A percentile compares a stretch with the other conserved stretches of the same genome.
These are phyloP conservation scores for Chelon labrosus DNA, from an alignment of 2,797 vertebrate genomes.

Conservation along the genomic window DNA sequence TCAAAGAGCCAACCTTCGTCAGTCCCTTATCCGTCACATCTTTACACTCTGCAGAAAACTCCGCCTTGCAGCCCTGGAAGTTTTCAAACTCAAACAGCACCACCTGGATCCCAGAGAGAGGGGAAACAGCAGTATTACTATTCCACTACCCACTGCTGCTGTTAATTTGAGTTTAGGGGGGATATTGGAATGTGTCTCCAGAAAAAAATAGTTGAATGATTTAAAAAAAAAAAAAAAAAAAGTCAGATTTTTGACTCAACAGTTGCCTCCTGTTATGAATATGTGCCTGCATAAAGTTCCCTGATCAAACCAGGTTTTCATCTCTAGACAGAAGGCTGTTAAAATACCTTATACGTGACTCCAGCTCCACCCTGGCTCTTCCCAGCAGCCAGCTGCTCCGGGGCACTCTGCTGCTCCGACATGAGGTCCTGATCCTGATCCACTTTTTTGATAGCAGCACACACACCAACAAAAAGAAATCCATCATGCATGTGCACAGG, in stretches of 20 bases:
- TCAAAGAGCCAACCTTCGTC: slow-evolving; percentile 92
- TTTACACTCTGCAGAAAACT: slow-evolving; percentile 89
- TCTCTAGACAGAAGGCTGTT: background rate
- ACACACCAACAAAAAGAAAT: slow-evolving; percentile 48
- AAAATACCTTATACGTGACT: slow-evolving; percentile 88
- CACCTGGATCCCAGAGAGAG: slow-evolving; percentile 77
- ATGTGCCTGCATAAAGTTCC: background rate
- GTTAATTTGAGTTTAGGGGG: background rate
- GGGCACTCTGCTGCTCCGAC: slow-evolving; percentile 89
- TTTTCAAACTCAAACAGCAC: slow-evolving; percentile 91
- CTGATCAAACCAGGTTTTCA: background rate
- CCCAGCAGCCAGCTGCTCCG: slow-evolving; percentile 89
- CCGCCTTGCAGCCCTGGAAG: slow-evolving; percentile 89
- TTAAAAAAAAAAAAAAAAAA: background rate
- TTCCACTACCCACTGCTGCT: too few relatives aligned
- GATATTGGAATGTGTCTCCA: background rate
- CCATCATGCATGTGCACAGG: slow-evolving; percentile 26
- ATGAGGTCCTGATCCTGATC: slow-evolving; percentile 78
- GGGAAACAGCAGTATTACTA: background rate
- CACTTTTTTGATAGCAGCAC: slow-evolving; percentile 56
- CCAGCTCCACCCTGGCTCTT: slow-evolving; percentile 88
- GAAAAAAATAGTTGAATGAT: background rate
- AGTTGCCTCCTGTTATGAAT: background rate
- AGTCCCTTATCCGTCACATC: slow-evolving; percentile 88
- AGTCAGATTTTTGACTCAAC: background rate